Conservation (phyloP, 2,113 vertebrate species). For the Ageneiosus marmoratus region DNA sequence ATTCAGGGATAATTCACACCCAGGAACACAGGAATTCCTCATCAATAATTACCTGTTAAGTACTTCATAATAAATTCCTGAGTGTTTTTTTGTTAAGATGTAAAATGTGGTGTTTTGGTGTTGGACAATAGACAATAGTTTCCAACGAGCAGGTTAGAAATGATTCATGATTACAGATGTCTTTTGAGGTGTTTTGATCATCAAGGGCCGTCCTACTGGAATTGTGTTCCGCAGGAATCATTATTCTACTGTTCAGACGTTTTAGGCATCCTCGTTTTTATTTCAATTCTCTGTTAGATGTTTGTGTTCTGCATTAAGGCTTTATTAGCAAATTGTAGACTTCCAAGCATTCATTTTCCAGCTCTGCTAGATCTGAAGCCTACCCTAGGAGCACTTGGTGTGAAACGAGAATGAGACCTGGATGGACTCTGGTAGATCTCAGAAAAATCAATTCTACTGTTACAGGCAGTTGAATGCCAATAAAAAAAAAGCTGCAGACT, state of each 20-base stretch:
- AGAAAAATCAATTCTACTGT: not conserved
- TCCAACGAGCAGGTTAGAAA: not conserved
- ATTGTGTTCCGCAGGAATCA: not conserved
- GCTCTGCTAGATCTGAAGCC: not conserved
- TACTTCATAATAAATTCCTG: not conserved
- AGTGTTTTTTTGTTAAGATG: not conserved
- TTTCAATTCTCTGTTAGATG: not conserved
- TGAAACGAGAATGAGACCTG: not conserved
- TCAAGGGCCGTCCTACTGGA: not conserved
- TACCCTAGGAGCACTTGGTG: not conserved
- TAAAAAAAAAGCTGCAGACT: too few relatives aligned
- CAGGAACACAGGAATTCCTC: slow-evolving; percentile 10
- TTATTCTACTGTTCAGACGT: not conserved
- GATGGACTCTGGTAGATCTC: not conserved
- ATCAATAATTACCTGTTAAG: slow-evolving; percentile 12
- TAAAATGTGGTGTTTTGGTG: not conserved
- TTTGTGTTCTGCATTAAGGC: not conserved
- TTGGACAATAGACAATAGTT: not conserved
- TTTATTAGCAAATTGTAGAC: not conserved
- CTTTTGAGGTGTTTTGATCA: not conserved
- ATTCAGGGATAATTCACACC: slow-evolving; percentile 18
- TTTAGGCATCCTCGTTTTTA: too few relatives aligned
- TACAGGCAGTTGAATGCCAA: too few relatives aligned
- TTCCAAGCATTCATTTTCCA: not conserved
- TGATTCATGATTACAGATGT: not conserved